phyloP scores from a whole-genome alignment of 2,797 vertebrate genomes.

The Myoxocephalus aenaeus region DNA sequence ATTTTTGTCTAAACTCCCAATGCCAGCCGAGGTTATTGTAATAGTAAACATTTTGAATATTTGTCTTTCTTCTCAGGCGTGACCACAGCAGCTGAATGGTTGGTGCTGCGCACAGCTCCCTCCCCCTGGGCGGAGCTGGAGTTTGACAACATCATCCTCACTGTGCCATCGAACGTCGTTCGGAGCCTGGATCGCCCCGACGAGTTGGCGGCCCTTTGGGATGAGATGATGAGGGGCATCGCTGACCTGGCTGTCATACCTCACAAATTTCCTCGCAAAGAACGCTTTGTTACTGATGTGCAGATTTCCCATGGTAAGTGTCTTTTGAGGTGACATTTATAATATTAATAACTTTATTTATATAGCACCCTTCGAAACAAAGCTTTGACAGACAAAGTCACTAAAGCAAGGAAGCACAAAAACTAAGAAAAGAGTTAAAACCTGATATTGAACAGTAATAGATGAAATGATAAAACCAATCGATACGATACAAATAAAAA shows the following conservation, averaged over 20 bases:
- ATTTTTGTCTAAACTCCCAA: background rate
- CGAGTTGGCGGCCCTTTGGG: constrained; percentile 84
- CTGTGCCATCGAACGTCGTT: constrained; percentile 81
- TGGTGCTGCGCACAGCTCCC: constrained; percentile 65
- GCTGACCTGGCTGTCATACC: constrained; percentile 79
- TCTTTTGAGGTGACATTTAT: too few relatives aligned
- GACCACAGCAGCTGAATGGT: constrained; percentile 62
- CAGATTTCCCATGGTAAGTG: constrained; percentile 81
- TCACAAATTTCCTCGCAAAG: constrained; percentile 82
- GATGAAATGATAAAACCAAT: too few relatives aligned
- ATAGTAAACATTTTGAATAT: background rate
- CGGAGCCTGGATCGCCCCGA: constrained; percentile 78
- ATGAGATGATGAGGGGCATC: constrained; percentile 83
- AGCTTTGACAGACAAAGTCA: too few relatives aligned
- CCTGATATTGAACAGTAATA: too few relatives aligned
- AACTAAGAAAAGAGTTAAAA: too few relatives aligned
- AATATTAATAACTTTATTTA: too few relatives aligned
- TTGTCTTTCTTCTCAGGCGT: constrained; percentile 49
- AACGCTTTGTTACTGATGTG: constrained; percentile 88
- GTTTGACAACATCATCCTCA: constrained; percentile 89
- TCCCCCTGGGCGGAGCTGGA: constrained; percentile 92
- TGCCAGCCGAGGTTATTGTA: too few relatives aligned
- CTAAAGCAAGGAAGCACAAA: too few relatives aligned
- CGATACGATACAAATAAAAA: too few relatives aligned
- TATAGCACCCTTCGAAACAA: too few relatives aligned